Base-by-base conservation (phyloP, 1,140 invertebrate species). In the Lepidurus couesii region DNA sequence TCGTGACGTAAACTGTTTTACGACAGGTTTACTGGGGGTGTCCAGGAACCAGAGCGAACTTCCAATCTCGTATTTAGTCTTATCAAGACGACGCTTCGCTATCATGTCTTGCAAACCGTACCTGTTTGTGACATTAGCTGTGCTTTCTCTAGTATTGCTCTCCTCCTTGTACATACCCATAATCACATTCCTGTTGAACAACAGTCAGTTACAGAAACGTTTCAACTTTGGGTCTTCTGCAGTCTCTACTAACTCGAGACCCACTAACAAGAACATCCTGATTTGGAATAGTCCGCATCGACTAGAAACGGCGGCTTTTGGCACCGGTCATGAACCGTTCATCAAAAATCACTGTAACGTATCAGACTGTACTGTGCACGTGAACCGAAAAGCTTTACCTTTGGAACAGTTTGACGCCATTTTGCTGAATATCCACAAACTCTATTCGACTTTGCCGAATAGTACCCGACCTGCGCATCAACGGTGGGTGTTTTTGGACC, bases 221-320 rank as follows among this genome's bases (percentile, higher is more conserved):
- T 24, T 45, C n/a, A 24, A 9, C 7, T 65, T 65, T 3, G 53
- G 16, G 0, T 65, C 8, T 65, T 16, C 53, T 7, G 53, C 8
- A 9, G 8, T 11, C 5, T 4, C 53, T 21, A 65, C 1, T 21
- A 65, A 65, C 8, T 7, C 6, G 53, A 65, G 53, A 0, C 34
- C 34, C 34, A 65, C 16, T 1, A 13, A 77, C 77, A 78, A 74
- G n/a, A 45, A 7, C 16, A 78, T 78, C 0, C 24, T 78, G 47
- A 53, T 78, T 5, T 78, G 77, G 77, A 78, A 78, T 47, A 78
- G 77, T 73, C 44, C 77, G 16, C 77, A 78, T 73, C 43, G 78
- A 7, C 45, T n/a, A n/a, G 78, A 79, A 26, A 75, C 78, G 1
- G 26, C 74, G 1, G 43, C 43, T 8, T 79, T 79, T 34, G 78